These are phyloP conservation scores for Leucoraja erinaceus DNA, from an alignment of 2,113 vertebrate genomes.

Conservation along the genomic window DNA sequence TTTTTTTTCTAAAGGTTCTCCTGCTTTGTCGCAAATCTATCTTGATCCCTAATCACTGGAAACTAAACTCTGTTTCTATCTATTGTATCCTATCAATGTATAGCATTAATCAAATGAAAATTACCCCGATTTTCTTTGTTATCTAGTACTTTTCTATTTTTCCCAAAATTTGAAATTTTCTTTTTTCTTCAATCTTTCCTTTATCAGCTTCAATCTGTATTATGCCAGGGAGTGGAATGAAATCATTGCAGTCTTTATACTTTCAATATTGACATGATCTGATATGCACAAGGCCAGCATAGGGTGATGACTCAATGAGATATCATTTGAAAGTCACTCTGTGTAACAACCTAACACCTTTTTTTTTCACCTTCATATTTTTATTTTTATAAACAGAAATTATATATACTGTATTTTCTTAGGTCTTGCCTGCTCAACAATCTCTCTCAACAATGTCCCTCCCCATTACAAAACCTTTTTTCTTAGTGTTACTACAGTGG, in stretches of 20 bases:
- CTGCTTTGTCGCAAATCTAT: neutral
- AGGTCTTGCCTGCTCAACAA: neutral
- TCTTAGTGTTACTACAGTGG: neutral
- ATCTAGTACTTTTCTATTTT: neutral
- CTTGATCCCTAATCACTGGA: neutral
- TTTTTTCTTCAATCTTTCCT: neutral
- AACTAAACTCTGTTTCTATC: neutral
- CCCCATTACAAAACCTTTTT: neutral
- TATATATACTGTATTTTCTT: neutral
- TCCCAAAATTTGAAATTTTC: neutral
- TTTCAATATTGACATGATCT: neutral
- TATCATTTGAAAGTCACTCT: neutral
- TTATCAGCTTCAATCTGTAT: neutral
- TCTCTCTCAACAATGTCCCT: neutral
- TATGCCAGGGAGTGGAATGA: neutral
- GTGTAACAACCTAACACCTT: neutral
- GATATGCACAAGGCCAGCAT: neutral
- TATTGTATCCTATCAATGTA: neutral
- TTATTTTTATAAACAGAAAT: neutral
- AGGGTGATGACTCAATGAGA: too few relatives aligned
- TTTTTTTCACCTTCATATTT: neutral
- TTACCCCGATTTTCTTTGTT: neutral
- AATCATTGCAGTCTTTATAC: neutral
- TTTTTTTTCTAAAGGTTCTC: neutral
- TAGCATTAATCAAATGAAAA: neutral